Evolutionary conservation across 2,113 vertebrate genomes (phyloP).

Genomic region (Pteruthius melanotis): DNA sequence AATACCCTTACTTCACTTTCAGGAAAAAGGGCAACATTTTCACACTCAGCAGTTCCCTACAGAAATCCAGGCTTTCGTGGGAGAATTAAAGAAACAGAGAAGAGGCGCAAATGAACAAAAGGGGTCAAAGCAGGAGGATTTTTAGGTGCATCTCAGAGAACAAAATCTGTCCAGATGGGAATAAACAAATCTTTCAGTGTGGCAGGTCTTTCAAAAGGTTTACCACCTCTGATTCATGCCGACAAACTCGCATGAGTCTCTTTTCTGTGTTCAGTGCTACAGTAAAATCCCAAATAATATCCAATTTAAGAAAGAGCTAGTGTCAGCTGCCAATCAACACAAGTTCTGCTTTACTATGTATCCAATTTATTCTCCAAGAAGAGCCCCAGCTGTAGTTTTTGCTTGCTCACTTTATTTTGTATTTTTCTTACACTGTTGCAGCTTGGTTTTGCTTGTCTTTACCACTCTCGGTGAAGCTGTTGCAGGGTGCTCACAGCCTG

Average conservation of each 20-base stretch:
- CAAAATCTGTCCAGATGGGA: background rate
- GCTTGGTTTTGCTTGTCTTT: background rate
- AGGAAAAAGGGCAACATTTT: background rate
- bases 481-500: background rate
- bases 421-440: background rate
- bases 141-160: background rate
- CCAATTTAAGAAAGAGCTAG: background rate
- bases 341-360: background rate
- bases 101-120: background rate
- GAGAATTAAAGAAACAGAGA: background rate
- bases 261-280: background rate
- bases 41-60: background rate
- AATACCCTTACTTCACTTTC: background rate
- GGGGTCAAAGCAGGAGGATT: background rate
- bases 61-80: background rate
- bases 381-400: background rate
- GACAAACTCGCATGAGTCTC: background rate
- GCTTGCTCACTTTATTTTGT: background rate
- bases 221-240: background rate
- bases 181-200: background rate
- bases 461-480: background rate
- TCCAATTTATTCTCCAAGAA: background rate
- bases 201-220: background rate
- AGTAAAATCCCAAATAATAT: background rate
- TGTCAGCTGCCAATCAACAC: conserved; percentile 8